Evolutionary conservation across 2,888 invertebrate genomes (phyloP).

Genomic region (Mimas tiliae): DNA sequence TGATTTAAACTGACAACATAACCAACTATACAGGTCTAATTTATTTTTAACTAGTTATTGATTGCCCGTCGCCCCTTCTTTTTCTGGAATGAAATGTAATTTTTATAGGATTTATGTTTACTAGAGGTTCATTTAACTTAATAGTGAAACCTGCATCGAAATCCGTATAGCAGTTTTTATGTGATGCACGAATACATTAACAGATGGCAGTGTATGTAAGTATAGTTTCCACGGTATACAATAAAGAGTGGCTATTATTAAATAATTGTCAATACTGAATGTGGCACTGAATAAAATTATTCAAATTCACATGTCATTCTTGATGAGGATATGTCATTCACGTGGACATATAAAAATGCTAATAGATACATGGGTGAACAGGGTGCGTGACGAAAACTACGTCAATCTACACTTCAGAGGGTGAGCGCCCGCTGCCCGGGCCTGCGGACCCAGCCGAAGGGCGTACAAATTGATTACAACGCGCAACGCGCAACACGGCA

Average conservation of each 20-base stretch:
- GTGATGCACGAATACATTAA: too few relatives aligned
- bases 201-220: too few relatives aligned
- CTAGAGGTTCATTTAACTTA: too few relatives aligned
- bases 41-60: too few relatives aligned
- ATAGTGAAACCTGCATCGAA: too few relatives aligned
- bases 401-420: constrained; percentile 49
- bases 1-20: too few relatives aligned
- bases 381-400: constrained; percentile 76
- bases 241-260: neutral
- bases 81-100: too few relatives aligned
- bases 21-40: too few relatives aligned
- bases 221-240: too few relatives aligned
- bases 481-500: constrained; percentile 33
- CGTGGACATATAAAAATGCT: constrained; percentile 9
- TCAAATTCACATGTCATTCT: neutral
- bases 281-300: neutral
- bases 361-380: constrained; percentile 38
- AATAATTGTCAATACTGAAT: neutral
- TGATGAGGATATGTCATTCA: constrained; percentile 9
- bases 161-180: too few relatives aligned
- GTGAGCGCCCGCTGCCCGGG: constrained; percentile 49
- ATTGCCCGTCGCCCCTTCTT: too few relatives aligned
- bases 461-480: constrained; percentile 81
- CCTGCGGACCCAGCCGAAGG: constrained; percentile 53
- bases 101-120: too few relatives aligned